Evolutionary conservation across 1,140 invertebrate genomes (phyloP).

Genomic region (Micrasema minimum): DNA sequence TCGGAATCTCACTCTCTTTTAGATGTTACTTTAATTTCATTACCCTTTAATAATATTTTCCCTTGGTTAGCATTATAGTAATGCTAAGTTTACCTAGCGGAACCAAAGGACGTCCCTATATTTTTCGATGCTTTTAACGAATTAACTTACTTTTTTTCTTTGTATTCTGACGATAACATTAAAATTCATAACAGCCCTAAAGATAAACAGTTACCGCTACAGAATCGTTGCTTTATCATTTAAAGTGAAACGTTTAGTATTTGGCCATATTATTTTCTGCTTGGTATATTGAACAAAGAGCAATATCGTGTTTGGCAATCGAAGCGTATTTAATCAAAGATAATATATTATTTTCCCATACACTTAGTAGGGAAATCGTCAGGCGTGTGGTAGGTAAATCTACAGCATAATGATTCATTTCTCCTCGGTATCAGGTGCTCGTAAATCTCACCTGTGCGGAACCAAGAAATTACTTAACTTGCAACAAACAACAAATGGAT

Average conservation of each 20-base stretch:
- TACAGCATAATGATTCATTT: slow-evolving; percentile 43
- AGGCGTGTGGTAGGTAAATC: slow-evolving; percentile 15
- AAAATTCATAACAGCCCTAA: too few species aligned
- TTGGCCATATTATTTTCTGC: slow-evolving; percentile 1
- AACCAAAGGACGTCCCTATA: too few species aligned
- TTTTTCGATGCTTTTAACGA: too few species aligned
- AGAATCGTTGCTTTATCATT: too few species aligned
- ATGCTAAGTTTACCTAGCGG: too few species aligned
- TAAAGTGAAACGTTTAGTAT: slow-evolving; percentile 7
- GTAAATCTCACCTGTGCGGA: slow-evolving; percentile 50
- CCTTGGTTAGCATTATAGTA: too few species aligned
- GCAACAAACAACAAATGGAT: slow-evolving; percentile 51
- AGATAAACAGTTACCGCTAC: too few species aligned
- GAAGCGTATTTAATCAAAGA: slow-evolving; percentile 5
- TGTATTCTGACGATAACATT: too few species aligned
- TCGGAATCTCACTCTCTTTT: too few species aligned
- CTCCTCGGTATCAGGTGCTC: slow-evolving; percentile 41
- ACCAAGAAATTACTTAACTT: slow-evolving; percentile 48
- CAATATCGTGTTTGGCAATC: slow-evolving; percentile 3
- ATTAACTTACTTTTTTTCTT: too few species aligned
- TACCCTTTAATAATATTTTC: too few species aligned
- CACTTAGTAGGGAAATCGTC: slow-evolving; percentile 13
- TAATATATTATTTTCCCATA: slow-evolving; percentile 13
- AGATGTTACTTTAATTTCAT: too few species aligned
- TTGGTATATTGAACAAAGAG: slow-evolving; percentile 10